These are phyloP conservation scores for Luscinia megarhynchos DNA, from an alignment of 2,797 vertebrate species.

Conservation along the genomic window DNA sequence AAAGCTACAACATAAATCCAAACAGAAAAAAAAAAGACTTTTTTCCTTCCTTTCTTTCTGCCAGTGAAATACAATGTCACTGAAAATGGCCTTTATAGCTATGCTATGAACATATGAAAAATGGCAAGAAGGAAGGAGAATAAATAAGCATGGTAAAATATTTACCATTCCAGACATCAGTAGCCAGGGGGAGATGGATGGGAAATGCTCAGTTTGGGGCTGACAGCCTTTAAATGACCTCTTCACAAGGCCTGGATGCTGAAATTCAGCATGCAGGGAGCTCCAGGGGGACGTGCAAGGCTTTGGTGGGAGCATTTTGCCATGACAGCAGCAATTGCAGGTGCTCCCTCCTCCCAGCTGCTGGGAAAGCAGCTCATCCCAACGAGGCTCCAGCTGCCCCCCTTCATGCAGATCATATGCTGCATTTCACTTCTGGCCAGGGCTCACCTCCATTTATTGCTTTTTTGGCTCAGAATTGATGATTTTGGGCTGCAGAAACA, in stretches of 20 bases:
- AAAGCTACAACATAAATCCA: slow-evolving; percentile 51
- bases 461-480: slow-evolving; percentile 8
- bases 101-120: neutral
- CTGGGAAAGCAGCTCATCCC: slow-evolving; percentile 43
- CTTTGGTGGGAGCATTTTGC: neutral
- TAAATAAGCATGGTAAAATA: slow-evolving; percentile 40
- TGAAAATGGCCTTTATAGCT: slow-evolving; percentile 13
- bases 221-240: slow-evolving; percentile 49
- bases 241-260: neutral
- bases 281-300: neutral
- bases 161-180: slow-evolving; percentile 24
- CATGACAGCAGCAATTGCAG: slow-evolving; percentile 47
- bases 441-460: slow-evolving; percentile 39
- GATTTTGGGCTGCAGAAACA: slow-evolving; percentile 33
- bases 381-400: neutral
- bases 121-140: neutral
- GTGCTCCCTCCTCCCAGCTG: slow-evolving; percentile 49
- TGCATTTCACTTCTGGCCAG: slow-evolving; percentile 60
- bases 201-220: slow-evolving; percentile 24
- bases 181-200: slow-evolving; percentile 41
- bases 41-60: neutral
- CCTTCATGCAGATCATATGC: neutral
- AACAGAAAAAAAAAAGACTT: neutral
- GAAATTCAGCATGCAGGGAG: neutral
- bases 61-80: slow-evolving; percentile 1